Conservation (phyloP, 2,888 invertebrate species). For the Quadroppia sp. region DNA sequence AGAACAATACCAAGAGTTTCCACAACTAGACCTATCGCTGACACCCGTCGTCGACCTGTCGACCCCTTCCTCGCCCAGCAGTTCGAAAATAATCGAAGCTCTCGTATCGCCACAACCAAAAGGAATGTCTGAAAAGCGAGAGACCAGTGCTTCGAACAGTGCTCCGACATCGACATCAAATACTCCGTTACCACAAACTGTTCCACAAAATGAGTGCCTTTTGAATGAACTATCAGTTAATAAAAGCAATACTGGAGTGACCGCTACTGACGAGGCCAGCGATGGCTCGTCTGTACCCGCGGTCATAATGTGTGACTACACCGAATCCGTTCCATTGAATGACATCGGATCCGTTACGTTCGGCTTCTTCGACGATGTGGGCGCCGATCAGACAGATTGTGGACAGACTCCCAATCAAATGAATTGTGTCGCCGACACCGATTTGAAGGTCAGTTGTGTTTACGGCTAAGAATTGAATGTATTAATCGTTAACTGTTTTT, state of each 20-base stretch:
- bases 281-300: conserved; percentile 28
- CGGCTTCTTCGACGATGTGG: conserved; percentile 41
- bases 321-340: conserved; percentile 23
- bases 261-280: not conserved
- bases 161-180: conserved; percentile 16
- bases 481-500: not conserved
- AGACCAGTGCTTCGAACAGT: conserved; percentile 20
- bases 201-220: conserved; percentile 31
- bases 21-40: conserved; percentile 22
- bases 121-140: conserved; percentile 18
- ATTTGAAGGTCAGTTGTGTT: not conserved
- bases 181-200: conserved; percentile 27
- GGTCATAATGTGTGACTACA: conserved; percentile 35
- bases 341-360: conserved; percentile 33
- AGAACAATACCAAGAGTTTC: conserved; percentile 19
- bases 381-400: not conserved
- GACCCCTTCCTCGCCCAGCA: conserved; percentile 23
- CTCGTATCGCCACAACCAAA: conserved; percentile 23
- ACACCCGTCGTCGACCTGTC: conserved; percentile 5
- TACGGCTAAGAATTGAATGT: not conserved
- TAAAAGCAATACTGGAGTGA: not conserved
- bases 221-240: conserved; percentile 23
- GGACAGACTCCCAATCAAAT: too few species aligned
- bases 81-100: conserved; percentile 27
- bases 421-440: too few species aligned